These are phyloP conservation scores for Coturnix japonica DNA, from an alignment of 2,113 vertebrate species.

Conservation along the genomic window DNA sequence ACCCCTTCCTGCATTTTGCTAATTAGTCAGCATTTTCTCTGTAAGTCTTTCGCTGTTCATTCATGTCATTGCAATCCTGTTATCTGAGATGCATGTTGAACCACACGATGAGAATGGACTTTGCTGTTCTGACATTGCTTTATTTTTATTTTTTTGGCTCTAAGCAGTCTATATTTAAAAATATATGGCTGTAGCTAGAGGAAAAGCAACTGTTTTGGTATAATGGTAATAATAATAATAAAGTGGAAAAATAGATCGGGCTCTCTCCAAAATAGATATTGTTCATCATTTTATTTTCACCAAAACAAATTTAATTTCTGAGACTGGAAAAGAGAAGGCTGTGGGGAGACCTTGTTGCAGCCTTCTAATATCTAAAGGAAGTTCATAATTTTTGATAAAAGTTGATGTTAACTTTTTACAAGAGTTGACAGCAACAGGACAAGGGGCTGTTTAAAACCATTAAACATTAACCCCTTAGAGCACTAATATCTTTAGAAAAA, in stretches of 20 bases:
- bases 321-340: too few species aligned
- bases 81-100: background rate
- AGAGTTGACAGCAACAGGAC: too few species aligned
- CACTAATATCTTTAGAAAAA: background rate
- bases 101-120: background rate
- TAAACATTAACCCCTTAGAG: background rate
- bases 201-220: background rate
- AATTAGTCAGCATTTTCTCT: background rate
- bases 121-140: background rate
- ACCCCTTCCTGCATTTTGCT: accelerated
- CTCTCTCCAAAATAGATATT: background rate
- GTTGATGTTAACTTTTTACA: too few species aligned
- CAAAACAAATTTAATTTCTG: background rate
- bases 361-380: too few species aligned
- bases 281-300: background rate
- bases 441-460: too few species aligned
- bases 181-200: background rate
- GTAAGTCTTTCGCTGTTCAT: background rate
- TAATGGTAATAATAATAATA: background rate
- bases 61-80: background rate
- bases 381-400: too few species aligned
- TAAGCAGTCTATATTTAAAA: background rate
- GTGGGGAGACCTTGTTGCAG: too few species aligned
- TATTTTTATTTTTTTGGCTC: background rate
- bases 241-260: background rate